These are phyloP conservation scores for Calephelis nemesis DNA, from an alignment of 1,140 invertebrate genomes.

Conservation along the genomic window DNA sequence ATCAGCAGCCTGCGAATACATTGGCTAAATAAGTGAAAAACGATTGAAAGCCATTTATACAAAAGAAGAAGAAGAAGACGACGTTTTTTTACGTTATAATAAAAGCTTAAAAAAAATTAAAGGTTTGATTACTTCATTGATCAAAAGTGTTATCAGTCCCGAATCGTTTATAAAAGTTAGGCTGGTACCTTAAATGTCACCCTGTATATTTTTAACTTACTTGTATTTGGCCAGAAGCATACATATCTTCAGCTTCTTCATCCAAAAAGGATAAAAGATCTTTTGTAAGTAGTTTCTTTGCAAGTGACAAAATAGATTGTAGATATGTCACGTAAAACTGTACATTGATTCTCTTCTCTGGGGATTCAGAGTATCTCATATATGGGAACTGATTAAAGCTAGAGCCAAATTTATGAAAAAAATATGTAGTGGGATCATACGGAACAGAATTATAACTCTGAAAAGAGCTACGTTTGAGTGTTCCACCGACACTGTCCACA, in stretches of 20 bases:
- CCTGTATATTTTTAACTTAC: constrained; percentile 45
- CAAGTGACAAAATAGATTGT: constrained; percentile 87
- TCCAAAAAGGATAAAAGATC: constrained; percentile 91
- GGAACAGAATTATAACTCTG: constrained; percentile 84
- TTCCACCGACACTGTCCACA: constrained; percentile 68
- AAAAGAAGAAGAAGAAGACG: too few relatives aligned
- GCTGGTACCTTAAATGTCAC: too few relatives aligned
- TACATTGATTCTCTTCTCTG: constrained; percentile 81
- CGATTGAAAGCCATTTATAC: too few relatives aligned
- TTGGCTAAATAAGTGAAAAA: too few relatives aligned
- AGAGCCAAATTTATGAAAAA: constrained; percentile 95
- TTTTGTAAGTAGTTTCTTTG: constrained; percentile 94
- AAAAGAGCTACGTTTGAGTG: constrained; percentile 76
- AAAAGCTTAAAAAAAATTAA: too few relatives aligned
- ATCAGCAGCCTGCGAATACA: too few relatives aligned
- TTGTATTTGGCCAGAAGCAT: constrained; percentile 81
- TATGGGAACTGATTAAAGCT: constrained; percentile 94
- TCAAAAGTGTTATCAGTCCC: too few relatives aligned
- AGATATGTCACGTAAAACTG: constrained; percentile 88
- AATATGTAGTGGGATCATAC: constrained; percentile 90
- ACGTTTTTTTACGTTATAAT: too few relatives aligned
- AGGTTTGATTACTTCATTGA: too few relatives aligned
- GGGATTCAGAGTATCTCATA: constrained; percentile 85
- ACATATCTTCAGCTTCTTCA: constrained; percentile 89
- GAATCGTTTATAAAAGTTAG: too few relatives aligned